Evolutionary conservation across 2,888 invertebrate species (phyloP).

Genomic region (Pollenia griseotomentosa): DNA sequence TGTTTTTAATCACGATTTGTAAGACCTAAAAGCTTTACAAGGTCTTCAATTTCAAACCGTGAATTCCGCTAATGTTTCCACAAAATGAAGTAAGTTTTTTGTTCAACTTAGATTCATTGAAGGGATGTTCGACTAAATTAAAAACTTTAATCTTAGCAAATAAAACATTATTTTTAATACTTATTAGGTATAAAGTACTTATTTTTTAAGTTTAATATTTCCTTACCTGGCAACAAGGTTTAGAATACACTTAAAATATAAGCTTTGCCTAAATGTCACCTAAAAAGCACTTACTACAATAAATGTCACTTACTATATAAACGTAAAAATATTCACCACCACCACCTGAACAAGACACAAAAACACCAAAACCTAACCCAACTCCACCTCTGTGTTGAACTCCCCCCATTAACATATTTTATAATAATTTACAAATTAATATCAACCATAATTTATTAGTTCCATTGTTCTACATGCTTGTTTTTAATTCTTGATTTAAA

Average conservation of each 20-base stretch:
- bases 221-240: conserved; percentile 28
- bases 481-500: conserved; percentile 50
- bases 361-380: conserved; percentile 6
- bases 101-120: too few relatives aligned
- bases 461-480: conserved; percentile 62
- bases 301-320: background rate
- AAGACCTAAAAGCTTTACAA: too few relatives aligned
- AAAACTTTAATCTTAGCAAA: too few relatives aligned
- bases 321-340: background rate
- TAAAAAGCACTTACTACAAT: conserved; percentile 30
- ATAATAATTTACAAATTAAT: conserved; percentile 1
- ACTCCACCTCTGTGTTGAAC: background rate
- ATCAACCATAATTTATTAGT: conserved; percentile 56
- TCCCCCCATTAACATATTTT: conserved; percentile 8
- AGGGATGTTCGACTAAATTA: too few relatives aligned
- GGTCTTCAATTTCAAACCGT: too few relatives aligned
- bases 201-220: background rate
- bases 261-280: conserved; percentile 27
- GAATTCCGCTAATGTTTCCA: too few relatives aligned
- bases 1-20: too few relatives aligned
- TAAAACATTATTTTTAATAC: background rate
- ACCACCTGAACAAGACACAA: conserved; percentile 13
- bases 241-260: conserved; percentile 20
- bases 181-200: background rate
- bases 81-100: too few relatives aligned